A percentile compares a stretch with the other conserved stretches of the same genome.
phyloP scores from a whole-genome alignment of 1,140 invertebrate species.

The Caenorhabditis tropicalis region DNA sequence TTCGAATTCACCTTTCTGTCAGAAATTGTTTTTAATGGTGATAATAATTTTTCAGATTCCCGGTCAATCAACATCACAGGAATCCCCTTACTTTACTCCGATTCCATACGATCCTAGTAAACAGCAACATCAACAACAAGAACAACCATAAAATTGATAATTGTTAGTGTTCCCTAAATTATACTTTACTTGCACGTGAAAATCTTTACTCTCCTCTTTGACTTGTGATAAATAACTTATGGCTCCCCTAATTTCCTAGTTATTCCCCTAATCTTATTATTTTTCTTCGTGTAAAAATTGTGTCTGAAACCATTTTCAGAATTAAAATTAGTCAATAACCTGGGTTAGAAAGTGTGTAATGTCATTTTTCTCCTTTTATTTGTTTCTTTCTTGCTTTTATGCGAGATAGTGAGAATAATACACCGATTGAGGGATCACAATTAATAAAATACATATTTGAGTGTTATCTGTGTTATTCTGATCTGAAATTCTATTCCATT shows the following conservation, averaged over 20 bases:
- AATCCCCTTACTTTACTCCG: conserved; percentile 3
- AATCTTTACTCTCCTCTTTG: background rate
- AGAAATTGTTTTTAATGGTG: background rate
- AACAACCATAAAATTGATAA: background rate
- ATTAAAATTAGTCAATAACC: background rate
- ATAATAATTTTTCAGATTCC: background rate
- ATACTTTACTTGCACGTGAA: background rate
- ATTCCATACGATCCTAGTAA: conserved; percentile 12
- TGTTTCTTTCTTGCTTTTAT: background rate
- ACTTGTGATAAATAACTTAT: background rate
- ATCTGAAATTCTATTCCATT: too few relatives aligned
- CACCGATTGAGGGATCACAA: too few relatives aligned
- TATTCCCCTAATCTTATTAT: background rate
- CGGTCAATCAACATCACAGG: background rate
- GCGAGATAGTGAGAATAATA: background rate
- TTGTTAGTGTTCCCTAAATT: too few relatives aligned
- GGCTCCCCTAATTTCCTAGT: background rate
- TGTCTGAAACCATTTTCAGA: background rate
- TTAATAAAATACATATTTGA: too few relatives aligned
- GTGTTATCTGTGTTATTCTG: too few relatives aligned
- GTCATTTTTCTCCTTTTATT: background rate
- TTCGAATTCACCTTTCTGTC: too few relatives aligned
- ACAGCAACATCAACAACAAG: too few relatives aligned
- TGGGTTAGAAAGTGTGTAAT: conserved; percentile 18
- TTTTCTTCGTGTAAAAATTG: background rate